Evolutionary conservation across 1,140 invertebrate species (phyloP), one percentile per base, ranked within the genome.

Genomic region (Mycetomoellerius zeteki): DNA sequence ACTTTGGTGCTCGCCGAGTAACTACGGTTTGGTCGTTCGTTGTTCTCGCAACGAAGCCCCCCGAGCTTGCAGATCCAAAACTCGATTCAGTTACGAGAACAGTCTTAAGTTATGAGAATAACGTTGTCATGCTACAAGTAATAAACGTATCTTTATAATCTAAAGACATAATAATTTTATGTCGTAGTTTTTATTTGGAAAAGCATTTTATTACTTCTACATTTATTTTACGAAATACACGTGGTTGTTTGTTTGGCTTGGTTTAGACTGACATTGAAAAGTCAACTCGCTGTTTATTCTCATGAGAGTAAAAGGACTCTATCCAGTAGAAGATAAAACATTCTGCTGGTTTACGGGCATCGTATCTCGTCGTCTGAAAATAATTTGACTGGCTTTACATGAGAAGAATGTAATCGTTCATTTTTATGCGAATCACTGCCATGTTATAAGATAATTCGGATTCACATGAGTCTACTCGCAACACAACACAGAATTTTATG

Each of bases 381-480:
- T 81, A 71, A 81, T 81, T 43, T 21, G 30, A 71, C 47, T 54
- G 16, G n/a, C 69, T 69, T 69, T 37, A 54, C 4, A 69, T 52
- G 50, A 14, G 4, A 56, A 58, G 33, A 81, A 71, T 81, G 52
- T 50, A 81, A 81, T 81, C 30, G 33, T 65, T 81, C 33, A 81
- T 71, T 81, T 71, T 69, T 71, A 81, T 69, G 78, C 21, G 47
- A 52, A 30, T 56, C 50, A 30, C 27, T 33, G 16, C 50, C 10
- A 21, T 47, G 6, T 65, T 47, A 24, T 37, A 43, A 69, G 47
- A 81, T 81, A 37, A 71, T 81, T 81, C 16, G 50, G 16, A 71
- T 81, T 52, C 33, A 43, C 33, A 43, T 24, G 52, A 56, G 75
- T 60, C 43, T 27, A 67, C 43, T 52, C 10, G 24, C 30, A 43